These are phyloP conservation scores for Proteles cristata DNA, from an alignment of 2,113 vertebrate species.

Conservation along the genomic window DNA sequence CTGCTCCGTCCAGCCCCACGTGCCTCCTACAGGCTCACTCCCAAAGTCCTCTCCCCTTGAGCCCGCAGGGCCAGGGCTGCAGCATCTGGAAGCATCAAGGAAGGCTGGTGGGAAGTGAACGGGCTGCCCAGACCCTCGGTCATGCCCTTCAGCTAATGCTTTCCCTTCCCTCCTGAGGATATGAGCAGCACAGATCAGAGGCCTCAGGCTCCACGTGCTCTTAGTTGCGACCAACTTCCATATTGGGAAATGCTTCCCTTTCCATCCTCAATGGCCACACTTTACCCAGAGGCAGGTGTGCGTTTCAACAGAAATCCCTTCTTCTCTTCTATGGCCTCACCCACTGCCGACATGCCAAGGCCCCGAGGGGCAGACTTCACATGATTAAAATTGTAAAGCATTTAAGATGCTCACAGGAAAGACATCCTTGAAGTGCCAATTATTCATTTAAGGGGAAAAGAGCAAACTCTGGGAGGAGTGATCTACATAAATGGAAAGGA, in stretches of 20 bases:
- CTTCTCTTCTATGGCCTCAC: neutral
- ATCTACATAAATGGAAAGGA: neutral
- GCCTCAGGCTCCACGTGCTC: neutral
- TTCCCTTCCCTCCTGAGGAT: neutral
- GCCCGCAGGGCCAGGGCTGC: neutral
- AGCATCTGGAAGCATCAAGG: neutral
- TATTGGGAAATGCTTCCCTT: neutral
- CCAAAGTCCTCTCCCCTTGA: neutral
- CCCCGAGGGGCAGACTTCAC: conserved; percentile 3
- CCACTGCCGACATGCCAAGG: neutral
- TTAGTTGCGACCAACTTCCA: neutral
- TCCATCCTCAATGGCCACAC: neutral
- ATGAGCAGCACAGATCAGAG: neutral
- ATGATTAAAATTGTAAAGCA: conserved; percentile 69
- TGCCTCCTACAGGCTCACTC: neutral
- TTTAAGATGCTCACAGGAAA: conserved; percentile 67
- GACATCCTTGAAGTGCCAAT: conserved; percentile 64
- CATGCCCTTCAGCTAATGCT: accelerated
- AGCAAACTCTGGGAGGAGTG: neutral
- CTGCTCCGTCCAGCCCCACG: too few species aligned
- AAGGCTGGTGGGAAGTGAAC: neutral
- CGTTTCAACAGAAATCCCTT: neutral
- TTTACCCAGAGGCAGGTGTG: conserved; percentile 36
- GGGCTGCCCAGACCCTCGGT: neutral
- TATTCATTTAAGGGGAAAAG: neutral